These are phyloP conservation scores for Synergus umbraculus DNA, from an alignment of 2,888 invertebrate genomes.

Conservation along the genomic window DNA sequence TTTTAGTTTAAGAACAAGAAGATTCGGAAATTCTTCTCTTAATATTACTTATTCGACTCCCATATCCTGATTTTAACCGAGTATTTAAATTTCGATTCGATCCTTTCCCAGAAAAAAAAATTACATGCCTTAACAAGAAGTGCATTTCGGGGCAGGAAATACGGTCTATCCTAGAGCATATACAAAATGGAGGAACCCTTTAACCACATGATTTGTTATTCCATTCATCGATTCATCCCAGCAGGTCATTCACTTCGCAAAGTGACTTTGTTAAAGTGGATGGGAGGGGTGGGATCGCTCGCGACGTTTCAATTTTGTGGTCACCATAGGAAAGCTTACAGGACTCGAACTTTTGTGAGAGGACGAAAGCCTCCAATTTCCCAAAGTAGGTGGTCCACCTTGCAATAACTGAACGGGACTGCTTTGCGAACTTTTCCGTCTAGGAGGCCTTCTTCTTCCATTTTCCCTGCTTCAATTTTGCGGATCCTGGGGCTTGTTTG, in stretches of 20 bases:
- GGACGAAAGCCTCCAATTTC: not conserved
- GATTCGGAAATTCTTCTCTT: not conserved
- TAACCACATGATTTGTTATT: constrained; percentile 33
- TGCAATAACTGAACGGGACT: not conserved
- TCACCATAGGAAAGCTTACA: constrained; percentile 17
- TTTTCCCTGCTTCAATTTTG: constrained; percentile 12
- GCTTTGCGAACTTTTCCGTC: constrained; percentile 2
- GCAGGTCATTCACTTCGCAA: constrained; percentile 18
- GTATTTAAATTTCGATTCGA: constrained; percentile 31
- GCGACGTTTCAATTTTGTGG: constrained; percentile 39
- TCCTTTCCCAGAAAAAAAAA: constrained; percentile 26
- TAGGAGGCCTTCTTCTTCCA: not conserved
- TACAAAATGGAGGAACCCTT: constrained; percentile 31
- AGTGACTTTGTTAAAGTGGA: constrained; percentile 33
- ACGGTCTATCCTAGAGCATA: constrained; percentile 8
- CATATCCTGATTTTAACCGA: not conserved
- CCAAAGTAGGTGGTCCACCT: constrained; percentile 37
- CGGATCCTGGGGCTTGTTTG: not conserved
- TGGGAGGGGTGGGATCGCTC: constrained; percentile 16
- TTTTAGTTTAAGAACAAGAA: not conserved
- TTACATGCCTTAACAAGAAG: not conserved
- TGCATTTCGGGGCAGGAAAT: constrained; percentile 5
- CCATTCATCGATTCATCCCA: constrained; percentile 1
- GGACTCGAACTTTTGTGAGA: constrained; percentile 14
- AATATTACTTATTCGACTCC: constrained; percentile 1